Evolutionary conservation across 1,140 invertebrate genomes (phyloP).

Genomic region (Saccostrea cuccullata): DNA sequence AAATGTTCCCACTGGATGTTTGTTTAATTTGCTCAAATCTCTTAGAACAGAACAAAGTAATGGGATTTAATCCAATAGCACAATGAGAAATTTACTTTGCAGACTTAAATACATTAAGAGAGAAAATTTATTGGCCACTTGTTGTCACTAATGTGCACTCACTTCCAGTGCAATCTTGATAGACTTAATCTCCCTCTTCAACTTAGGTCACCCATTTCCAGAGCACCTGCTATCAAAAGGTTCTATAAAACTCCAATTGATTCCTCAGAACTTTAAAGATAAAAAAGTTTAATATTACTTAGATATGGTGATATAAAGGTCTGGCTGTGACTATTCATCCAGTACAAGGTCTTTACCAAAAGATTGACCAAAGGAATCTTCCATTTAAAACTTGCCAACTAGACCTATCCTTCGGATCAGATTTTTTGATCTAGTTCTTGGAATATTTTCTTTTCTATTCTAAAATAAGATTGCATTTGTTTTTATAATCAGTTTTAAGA

Average conservation of each 20-base stretch:
- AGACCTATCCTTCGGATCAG: background rate
- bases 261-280: conserved; percentile 32
- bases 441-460: conserved; percentile 18
- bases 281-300: conserved; percentile 35
- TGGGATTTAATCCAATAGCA: conserved; percentile 12
- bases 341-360: conserved; percentile 14
- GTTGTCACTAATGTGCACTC: conserved; percentile 16
- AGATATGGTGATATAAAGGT: conserved; percentile 28
- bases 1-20: conserved; percentile 25
- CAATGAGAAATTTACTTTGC: conserved; percentile 28
- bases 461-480: background rate
- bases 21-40: conserved; percentile 31
- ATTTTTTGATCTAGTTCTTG: background rate
- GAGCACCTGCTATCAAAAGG: background rate
- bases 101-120: background rate
- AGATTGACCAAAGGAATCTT: conserved; percentile 4
- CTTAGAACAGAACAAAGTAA: background rate
- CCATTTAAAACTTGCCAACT: background rate
- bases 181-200: conserved; percentile 19
- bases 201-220: background rate
- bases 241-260: conserved; percentile 34
- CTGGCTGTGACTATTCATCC: background rate
- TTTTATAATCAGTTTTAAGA: background rate
- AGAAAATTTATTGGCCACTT: background rate
- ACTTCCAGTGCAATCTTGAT: background rate